Evolutionary conservation across 2,888 invertebrate genomes (phyloP).

Genomic region (Morpho deidamia): DNA sequence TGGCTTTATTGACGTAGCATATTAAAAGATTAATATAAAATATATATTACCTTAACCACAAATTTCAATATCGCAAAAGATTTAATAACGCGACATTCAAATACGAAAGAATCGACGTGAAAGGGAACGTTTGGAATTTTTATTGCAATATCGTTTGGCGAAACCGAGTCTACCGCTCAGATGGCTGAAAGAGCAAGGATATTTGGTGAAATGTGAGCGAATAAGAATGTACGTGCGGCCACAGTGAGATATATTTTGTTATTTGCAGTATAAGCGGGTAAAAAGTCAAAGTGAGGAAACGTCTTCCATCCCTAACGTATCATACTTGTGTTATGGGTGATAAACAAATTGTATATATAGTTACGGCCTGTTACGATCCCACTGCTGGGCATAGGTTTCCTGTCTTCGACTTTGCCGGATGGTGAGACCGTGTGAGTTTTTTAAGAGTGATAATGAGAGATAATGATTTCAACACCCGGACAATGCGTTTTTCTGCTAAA

Average conservation of each 20-base stretch:
- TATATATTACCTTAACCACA: constrained; percentile 2
- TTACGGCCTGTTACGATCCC: too few relatives aligned
- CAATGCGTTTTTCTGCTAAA: too few relatives aligned
- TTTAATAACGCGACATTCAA: constrained; percentile 19
- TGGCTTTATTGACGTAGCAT: too few relatives aligned
- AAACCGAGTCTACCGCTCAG: constrained; percentile 22
- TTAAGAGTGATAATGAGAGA: too few relatives aligned
- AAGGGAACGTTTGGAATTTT: constrained; percentile 24
- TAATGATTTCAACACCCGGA: too few relatives aligned
- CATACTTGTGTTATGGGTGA: too few relatives aligned
- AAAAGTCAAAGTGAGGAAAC: neutral
- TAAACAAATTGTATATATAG: too few relatives aligned
- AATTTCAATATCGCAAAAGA: constrained; percentile 16
- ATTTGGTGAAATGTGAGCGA: neutral
- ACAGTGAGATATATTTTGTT: constrained; percentile 1
- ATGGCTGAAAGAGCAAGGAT: neutral
- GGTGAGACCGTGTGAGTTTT: too few relatives aligned
- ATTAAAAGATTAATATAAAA: neutral
- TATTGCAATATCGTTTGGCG: constrained; percentile 28
- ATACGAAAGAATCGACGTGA: constrained; percentile 16
- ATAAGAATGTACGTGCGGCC: neutral
- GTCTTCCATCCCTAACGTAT: too few relatives aligned
- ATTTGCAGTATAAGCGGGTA: neutral
- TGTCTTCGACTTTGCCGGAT: too few relatives aligned
- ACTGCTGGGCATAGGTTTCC: too few relatives aligned